A percentile compares a stretch with the other conserved stretches of the same genome.
Evolutionary conservation across 2,888 invertebrate species (phyloP).

Genomic region (Drosophila fungiperda): DNA sequence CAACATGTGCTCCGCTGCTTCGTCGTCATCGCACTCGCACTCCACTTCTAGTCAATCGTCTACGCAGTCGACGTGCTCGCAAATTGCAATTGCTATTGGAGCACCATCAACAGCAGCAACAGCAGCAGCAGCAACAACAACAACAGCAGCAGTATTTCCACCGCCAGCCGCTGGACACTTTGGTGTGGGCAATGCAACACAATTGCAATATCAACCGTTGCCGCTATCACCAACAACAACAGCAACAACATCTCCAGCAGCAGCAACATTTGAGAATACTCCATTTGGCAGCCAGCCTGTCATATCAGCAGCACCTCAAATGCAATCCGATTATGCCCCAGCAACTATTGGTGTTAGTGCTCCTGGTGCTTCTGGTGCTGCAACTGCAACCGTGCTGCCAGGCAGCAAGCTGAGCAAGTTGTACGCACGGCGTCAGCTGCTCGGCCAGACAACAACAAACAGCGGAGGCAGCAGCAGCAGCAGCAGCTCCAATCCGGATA

Average conservation of each 20-base stretch:
- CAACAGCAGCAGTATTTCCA: constrained; percentile 1
- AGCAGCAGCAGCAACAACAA: background rate
- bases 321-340: constrained; percentile 21
- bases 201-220: constrained; percentile 80
- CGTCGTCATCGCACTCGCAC: constrained; percentile 77
- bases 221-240: constrained; percentile 64
- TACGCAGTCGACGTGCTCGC: constrained; percentile 77
- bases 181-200: constrained; percentile 61
- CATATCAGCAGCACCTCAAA: constrained; percentile 36
- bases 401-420: constrained; percentile 70
- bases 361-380: constrained; percentile 11
- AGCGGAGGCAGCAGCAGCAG: constrained; percentile 1
- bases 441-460: constrained; percentile 52
- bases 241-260: constrained; percentile 9
- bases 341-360: constrained; percentile 3
- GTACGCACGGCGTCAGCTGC: constrained; percentile 65
- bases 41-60: constrained; percentile 84
- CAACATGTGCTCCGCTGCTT: background rate
- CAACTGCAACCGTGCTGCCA: constrained; percentile 10
- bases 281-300: constrained; percentile 26
- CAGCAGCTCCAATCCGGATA: constrained; percentile 57
- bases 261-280: constrained; percentile 12
- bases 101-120: constrained; percentile 4
- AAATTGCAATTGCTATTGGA: constrained; percentile 54
- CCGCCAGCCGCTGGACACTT: constrained; percentile 65